phyloP scores from a whole-genome alignment of 2,888 invertebrate genomes.

The Chironomus riparius region DNA sequence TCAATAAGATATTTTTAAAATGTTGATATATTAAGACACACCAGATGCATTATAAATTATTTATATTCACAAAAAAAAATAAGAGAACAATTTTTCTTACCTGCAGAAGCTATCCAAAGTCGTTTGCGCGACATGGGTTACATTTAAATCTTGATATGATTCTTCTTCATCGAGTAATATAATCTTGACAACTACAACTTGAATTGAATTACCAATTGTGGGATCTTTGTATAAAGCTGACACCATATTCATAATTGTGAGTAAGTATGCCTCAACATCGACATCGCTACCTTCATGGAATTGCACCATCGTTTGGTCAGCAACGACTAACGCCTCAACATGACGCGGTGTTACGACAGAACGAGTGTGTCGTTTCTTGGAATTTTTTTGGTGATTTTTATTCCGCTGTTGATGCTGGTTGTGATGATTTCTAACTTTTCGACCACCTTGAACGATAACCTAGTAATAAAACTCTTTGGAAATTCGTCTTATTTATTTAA shows the following conservation, averaged over 20 bases:
- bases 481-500: conserved; percentile 20
- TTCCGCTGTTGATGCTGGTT: conserved; percentile 27
- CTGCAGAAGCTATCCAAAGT: conserved; percentile 77
- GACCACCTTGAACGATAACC: conserved; percentile 42
- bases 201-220: conserved; percentile 81
- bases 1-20: neutral
- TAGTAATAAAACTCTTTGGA: conserved; percentile 29
- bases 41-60: neutral
- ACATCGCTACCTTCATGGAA: conserved; percentile 74
- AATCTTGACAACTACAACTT: conserved; percentile 80
- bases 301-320: conserved; percentile 77
- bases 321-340: conserved; percentile 80
- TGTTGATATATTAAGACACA: neutral
- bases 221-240: conserved; percentile 78
- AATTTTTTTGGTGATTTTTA: conserved; percentile 37
- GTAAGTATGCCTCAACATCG: conserved; percentile 73
- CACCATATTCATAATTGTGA: conserved; percentile 91
- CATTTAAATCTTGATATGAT: conserved; percentile 53
- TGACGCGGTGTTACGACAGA: conserved; percentile 67
- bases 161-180: conserved; percentile 61
- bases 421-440: conserved; percentile 35
- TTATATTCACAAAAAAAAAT: neutral
- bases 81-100: conserved; percentile 30
- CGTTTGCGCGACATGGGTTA: conserved; percentile 71
- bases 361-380: conserved; percentile 43